A percentile compares a stretch with the other conserved stretches of the same genome.
phyloP scores from a whole-genome alignment of 1,140 invertebrate species.

The Bombus breviceps region DNA sequence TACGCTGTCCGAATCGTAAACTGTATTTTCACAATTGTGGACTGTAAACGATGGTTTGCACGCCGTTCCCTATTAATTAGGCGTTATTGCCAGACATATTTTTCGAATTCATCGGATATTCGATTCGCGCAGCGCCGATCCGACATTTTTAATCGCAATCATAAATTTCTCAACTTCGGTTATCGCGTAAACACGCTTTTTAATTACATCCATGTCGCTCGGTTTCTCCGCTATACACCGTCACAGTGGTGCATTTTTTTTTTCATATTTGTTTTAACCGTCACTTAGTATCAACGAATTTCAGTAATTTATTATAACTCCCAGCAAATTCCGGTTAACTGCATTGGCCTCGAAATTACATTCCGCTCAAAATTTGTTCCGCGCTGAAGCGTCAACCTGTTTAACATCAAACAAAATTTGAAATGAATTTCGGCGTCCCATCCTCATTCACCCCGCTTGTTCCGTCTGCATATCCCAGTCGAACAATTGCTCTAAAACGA shows the following conservation, averaged over 20 bases:
- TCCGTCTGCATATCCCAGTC: background rate
- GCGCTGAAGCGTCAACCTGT: slow-evolving; percentile 30
- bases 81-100: slow-evolving; percentile 19
- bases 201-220: slow-evolving; percentile 6
- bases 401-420: slow-evolving; percentile 50
- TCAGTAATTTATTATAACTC: slow-evolving; percentile 50
- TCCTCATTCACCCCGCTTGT: too few species aligned
- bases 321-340: slow-evolving; percentile 29
- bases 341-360: slow-evolving; percentile 37
- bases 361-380: slow-evolving; percentile 42
- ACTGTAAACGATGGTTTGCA: background rate
- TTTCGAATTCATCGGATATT: slow-evolving; percentile 25
- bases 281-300: slow-evolving; percentile 16
- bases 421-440: slow-evolving; percentile 28
- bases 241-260: too few species aligned
- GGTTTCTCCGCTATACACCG: background rate
- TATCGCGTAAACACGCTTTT: slow-evolving; percentile 31
- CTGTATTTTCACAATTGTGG: slow-evolving; percentile 3
- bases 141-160: slow-evolving; percentile 20
- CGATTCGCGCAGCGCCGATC: slow-evolving; percentile 12
- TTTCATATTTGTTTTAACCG: background rate
- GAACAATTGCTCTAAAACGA: slow-evolving; percentile 25
- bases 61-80: slow-evolving; percentile 13
- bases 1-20: background rate
- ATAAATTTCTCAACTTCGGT: background rate